phyloP scores from a whole-genome alignment of 2,888 invertebrate species.

The Scelioninae gen. 1 region DNA sequence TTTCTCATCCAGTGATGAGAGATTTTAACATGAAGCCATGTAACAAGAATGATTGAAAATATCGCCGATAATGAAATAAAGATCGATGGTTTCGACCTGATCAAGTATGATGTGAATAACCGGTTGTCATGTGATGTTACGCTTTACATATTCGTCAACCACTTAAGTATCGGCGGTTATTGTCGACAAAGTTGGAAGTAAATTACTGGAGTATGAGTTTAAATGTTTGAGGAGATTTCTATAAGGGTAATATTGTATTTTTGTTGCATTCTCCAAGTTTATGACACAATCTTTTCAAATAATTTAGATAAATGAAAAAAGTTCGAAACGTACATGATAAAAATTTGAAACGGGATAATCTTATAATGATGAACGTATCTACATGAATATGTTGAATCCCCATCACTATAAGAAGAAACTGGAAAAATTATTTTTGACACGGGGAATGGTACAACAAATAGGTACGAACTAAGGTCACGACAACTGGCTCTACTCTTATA shows the following conservation, averaged over 20 bases:
- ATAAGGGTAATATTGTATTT: constrained; percentile 32
- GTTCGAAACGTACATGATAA: too few relatives aligned
- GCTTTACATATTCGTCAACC: constrained; percentile 18
- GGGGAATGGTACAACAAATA: constrained; percentile 18
- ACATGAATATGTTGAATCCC: constrained; percentile 34
- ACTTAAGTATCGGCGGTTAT: constrained; percentile 22
- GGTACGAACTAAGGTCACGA: constrained; percentile 1
- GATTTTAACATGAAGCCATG: too few relatives aligned
- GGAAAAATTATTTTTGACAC: constrained; percentile 15
- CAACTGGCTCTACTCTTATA: constrained; percentile 2
- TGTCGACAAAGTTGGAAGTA: constrained; percentile 29
- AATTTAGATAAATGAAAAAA: constrained; percentile 13
- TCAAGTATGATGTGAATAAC: constrained; percentile 31
- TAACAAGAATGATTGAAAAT: constrained; percentile 19
- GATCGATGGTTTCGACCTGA: constrained; percentile 15
- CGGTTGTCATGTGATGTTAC: constrained; percentile 2
- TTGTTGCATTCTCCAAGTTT: constrained; percentile 45
- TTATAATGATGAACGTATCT: constrained; percentile 38
- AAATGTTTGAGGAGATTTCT: constrained; percentile 17
- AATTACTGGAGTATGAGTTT: constrained; percentile 46
- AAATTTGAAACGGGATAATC: constrained; percentile 8
- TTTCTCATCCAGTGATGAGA: too few relatives aligned
- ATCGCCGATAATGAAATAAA: constrained; percentile 15
- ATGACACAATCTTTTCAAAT: constrained; percentile 8
- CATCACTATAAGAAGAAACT: constrained; percentile 24